Evolutionary conservation across 1,140 invertebrate species (phyloP).

Genomic region (Drosophila yakuba): DNA sequence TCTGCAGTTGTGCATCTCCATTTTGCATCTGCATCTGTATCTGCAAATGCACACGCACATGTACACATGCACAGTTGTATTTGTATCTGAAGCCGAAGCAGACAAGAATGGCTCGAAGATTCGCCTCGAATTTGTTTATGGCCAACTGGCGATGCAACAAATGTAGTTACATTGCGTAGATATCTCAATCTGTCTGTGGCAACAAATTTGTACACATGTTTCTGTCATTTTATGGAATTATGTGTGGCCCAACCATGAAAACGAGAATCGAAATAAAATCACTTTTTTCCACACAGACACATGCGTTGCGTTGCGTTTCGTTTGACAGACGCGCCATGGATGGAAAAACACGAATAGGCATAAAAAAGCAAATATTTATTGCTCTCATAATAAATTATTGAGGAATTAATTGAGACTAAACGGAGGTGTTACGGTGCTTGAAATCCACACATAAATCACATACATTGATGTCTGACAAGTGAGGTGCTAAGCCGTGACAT

Average conservation of each 20-base stretch:
- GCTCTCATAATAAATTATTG: slow-evolving; percentile 44
- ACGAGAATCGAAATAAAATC: slow-evolving; percentile 76
- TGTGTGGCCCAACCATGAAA: slow-evolving; percentile 40
- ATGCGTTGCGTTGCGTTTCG: slow-evolving; percentile 41
- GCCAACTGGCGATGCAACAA: slow-evolving; percentile 58
- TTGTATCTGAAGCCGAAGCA: slow-evolving; percentile 26
- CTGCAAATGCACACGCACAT: slow-evolving; percentile 22
- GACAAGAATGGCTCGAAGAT: slow-evolving; percentile 35
- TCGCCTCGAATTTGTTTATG: slow-evolving; percentile 75
- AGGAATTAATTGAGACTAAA: slow-evolving; percentile 49
- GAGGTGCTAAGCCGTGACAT: slow-evolving; percentile 8
- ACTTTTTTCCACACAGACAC: slow-evolving; percentile 46
- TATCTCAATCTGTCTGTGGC: slow-evolving; percentile 31
- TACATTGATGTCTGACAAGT: slow-evolving; percentile 28
- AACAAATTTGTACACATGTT: slow-evolving; percentile 82
- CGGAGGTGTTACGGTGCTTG: slow-evolving; percentile 19
- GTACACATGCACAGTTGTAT: slow-evolving; percentile 9
- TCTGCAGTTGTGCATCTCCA: background rate
- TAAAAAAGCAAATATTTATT: slow-evolving; percentile 47
- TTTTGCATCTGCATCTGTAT: slow-evolving; percentile 8
- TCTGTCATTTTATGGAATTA: slow-evolving; percentile 82
- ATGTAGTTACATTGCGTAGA: slow-evolving; percentile 55
- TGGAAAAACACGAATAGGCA: slow-evolving; percentile 8
- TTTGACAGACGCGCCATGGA: slow-evolving; percentile 46
- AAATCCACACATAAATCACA: slow-evolving; percentile 26